Evolutionary conservation across 2,888 invertebrate species (phyloP), one percentile per base, ranked within the genome.

Genomic region (Dasypolia templi): DNA sequence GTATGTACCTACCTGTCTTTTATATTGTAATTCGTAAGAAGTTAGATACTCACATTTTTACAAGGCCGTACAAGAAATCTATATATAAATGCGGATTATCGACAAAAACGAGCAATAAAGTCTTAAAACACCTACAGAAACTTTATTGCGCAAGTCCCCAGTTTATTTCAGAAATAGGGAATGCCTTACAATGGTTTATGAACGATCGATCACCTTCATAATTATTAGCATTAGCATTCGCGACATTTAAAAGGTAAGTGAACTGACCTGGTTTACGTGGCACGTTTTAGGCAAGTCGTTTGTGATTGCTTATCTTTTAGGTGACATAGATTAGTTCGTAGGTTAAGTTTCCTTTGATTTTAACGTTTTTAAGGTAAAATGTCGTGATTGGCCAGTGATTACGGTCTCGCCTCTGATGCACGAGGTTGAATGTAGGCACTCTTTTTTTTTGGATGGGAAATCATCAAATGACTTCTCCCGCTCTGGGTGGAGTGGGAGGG

Each of bases 161-260:
- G n/a, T n/a, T 51, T 26, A 55, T 59, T 72, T 64, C 2, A 59
- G 22, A 73, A 79, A 62, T 17, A 26, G 9, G 0, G 17, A 3
- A 3, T 51, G 17, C 44, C 22, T 73, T 22, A 26, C 59, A 51
- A 61, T 73, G 29, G 59, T 49, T 65, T 49, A 74, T 32, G 55
- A 56, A 62, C 72, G 75, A 85, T 86, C 82, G 69, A 82, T 86
- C 76, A 79, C 83, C 26, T 69, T 64, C 72, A 71, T 32, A 64
- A 55, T n/a, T 46, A 39, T 64, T 39, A 46, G 65, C 76, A 72
- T 78, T 83, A 78, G 56, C 58, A 76, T 79, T 86, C 17, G 65
- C 61, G 55, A 84, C 80, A 86, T 84, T 76, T 82, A n/a, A 46
- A 53, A 75, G 84, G 81, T 76, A 76, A 80, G 29, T 69, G 76